Percentiles rank a stretch among this genome's conserved stretches.
Conservation (phyloP, 2,113 vertebrate species). For the Scartelaos histophorus region DNA sequence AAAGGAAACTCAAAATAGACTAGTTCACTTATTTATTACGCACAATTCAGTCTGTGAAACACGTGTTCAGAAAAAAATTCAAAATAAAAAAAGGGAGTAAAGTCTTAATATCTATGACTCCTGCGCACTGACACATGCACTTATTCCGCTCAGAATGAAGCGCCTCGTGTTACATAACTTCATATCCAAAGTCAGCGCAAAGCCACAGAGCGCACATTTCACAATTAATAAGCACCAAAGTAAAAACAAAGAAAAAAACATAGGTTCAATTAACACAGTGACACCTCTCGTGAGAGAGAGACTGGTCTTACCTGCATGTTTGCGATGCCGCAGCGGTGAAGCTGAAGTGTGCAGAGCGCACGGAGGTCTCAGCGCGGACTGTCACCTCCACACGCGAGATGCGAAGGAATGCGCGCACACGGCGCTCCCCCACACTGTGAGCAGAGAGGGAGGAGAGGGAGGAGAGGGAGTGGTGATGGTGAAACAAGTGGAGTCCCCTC, state of each 20-base stretch:
- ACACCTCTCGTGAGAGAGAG: background rate
- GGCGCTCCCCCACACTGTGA: background rate
- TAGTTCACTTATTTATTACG: background rate
- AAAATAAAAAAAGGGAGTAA: background rate
- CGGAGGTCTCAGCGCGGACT: slow-evolving; percentile 30
- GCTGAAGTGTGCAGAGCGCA: slow-evolving; percentile 33
- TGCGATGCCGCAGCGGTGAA: slow-evolving; percentile 22
- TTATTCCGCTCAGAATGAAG: slow-evolving; percentile 30
- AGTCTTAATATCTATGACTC: slow-evolving; percentile 17
- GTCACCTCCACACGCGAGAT: slow-evolving; percentile 54
- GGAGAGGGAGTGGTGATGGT: slow-evolving; percentile 1
- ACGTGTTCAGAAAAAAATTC: background rate
- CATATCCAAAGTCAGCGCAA: slow-evolving; percentile 48
- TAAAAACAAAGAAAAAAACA: background rate
- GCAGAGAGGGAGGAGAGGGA: background rate
- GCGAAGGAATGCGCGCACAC: slow-evolving; percentile 58
- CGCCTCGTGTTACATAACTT: slow-evolving; percentile 67
- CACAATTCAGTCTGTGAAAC: background rate
- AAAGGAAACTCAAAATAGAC: background rate
- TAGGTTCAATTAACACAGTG: too few species aligned
- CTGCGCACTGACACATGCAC: slow-evolving; percentile 44
- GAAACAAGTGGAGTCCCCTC: slow-evolving; percentile 33
- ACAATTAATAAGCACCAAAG: background rate
- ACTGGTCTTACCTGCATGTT: slow-evolving; percentile 68
- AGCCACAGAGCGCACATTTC: slow-evolving; percentile 16